Evolutionary conservation across 2,113 vertebrate species (phyloP).

Genomic region (Platichthys stellatus): DNA sequence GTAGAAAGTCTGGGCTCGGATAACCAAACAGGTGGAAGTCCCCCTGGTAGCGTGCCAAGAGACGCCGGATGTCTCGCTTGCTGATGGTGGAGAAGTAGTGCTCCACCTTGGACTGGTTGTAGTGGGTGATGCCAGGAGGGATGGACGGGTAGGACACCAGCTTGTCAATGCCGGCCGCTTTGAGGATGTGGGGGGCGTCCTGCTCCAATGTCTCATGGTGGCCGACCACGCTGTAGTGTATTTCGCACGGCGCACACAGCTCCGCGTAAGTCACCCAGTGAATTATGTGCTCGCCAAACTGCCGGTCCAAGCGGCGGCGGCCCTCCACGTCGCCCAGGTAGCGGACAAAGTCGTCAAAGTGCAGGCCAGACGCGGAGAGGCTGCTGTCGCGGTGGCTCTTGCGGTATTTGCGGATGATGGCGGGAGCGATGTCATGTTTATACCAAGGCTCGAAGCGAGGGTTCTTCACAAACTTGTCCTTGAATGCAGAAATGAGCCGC

Average conservation of each 20-base stretch:
- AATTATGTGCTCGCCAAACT: slow-evolving; percentile 96
- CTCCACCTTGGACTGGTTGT: slow-evolving; percentile 95
- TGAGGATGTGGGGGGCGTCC: slow-evolving; percentile 91
- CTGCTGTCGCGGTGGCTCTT: slow-evolving; percentile 81
- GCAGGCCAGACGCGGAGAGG: slow-evolving; percentile 84
- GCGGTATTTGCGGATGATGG: slow-evolving; percentile 94
- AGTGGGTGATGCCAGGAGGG: slow-evolving; percentile 92
- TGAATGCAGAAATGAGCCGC: slow-evolving; percentile 96
- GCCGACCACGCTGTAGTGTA: slow-evolving; percentile 89
- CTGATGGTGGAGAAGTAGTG: slow-evolving; percentile 91
- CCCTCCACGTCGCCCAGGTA: slow-evolving; percentile 91
- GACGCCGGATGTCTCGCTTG: slow-evolving; percentile 90
- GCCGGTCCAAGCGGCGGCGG: slow-evolving; percentile 87
- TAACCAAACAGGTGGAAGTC: slow-evolving; percentile 97
- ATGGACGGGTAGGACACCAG: slow-evolving; percentile 93
- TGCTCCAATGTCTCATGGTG: slow-evolving; percentile 96
- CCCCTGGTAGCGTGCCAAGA: slow-evolving; percentile 90
- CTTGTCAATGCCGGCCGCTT: slow-evolving; percentile 87
- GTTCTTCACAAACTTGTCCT: slow-evolving; percentile 98
- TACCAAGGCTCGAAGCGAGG: slow-evolving; percentile 99
- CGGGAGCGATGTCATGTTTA: slow-evolving; percentile 93
- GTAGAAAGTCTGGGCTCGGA: slow-evolving; percentile 89
- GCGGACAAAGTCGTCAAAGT: slow-evolving; percentile 97
- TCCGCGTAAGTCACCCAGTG: slow-evolving; percentile 95
- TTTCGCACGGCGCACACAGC: slow-evolving; percentile 95